Evolutionary conservation across 2,888 invertebrate species (phyloP).

Genomic region (Nasonia oneida): DNA sequence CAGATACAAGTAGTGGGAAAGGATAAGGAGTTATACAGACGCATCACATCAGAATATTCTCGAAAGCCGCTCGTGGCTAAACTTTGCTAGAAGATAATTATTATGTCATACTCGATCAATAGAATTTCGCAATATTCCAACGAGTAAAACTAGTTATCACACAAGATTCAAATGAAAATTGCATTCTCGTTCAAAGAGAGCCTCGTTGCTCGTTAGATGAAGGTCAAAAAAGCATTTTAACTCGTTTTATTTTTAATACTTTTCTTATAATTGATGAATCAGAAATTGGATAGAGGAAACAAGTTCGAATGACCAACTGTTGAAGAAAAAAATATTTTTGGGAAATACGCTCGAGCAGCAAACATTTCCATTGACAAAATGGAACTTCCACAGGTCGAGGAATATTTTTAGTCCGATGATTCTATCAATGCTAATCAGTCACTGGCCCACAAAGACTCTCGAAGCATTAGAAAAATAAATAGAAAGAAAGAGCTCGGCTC

Average conservation of each 20-base stretch:
- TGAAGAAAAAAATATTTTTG: background rate
- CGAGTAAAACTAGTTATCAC: too few relatives aligned
- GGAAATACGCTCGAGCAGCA: background rate
- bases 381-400: background rate
- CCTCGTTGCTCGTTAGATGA: too few relatives aligned
- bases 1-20: background rate
- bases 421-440: background rate
- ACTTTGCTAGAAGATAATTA: conserved; percentile 1
- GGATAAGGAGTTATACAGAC: background rate
- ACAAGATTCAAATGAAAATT: too few relatives aligned
- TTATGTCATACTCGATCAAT: background rate
- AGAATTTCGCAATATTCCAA: too few relatives aligned
- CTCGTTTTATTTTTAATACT: too few relatives aligned
- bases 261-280: too few relatives aligned
- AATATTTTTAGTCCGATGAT: background rate
- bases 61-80: background rate
- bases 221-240: too few relatives aligned
- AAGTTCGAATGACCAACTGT: background rate
- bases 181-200: too few relatives aligned
- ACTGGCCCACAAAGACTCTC: background rate
- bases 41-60: conserved; percentile 24
- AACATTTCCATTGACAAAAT: background rate
- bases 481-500: background rate
- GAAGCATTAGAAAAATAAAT: background rate
- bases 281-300: too few relatives aligned